Percentiles rank a stretch among this genome's conserved stretches.
Conservation (phyloP, 2,113 vertebrate species). For the Antennarius striatus region DNA sequence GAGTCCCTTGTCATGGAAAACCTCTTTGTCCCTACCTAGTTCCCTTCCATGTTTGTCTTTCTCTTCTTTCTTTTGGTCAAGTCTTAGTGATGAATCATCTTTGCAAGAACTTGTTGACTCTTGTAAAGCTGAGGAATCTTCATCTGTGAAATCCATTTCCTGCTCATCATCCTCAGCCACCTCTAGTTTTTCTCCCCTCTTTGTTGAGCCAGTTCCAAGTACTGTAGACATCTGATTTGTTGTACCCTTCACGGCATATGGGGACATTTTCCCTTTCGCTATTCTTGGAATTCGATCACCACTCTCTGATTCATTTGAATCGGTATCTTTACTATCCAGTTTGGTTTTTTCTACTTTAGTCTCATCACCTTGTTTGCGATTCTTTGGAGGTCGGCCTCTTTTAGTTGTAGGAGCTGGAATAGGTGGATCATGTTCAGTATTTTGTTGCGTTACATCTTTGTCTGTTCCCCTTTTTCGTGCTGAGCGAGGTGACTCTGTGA, state of each 20-base stretch:
- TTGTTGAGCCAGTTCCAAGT: constrained; percentile 67
- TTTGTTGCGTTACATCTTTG: constrained; percentile 78
- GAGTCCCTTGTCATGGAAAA: constrained; percentile 58
- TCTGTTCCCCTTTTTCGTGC: constrained; percentile 87
- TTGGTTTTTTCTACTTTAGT: constrained; percentile 82
- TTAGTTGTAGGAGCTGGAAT: constrained; percentile 74
- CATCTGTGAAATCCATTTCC: constrained; percentile 68
- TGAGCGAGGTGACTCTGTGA: constrained; percentile 82
- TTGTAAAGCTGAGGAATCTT: constrained; percentile 55
- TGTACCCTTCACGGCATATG: constrained; percentile 76
- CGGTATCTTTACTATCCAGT: constrained; percentile 82
- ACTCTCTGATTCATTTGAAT: constrained; percentile 84
- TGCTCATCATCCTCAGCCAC: constrained; percentile 65
- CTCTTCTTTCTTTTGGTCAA: constrained; percentile 75
- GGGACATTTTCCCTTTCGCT: constrained; percentile 75
- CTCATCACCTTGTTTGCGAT: constrained; percentile 85
- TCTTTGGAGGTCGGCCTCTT: constrained; percentile 91
- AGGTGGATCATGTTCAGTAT: constrained; percentile 73
- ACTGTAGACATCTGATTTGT: constrained; percentile 68
- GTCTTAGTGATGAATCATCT: constrained; percentile 60
- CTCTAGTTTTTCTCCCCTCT: constrained; percentile 85
- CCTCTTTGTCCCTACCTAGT: constrained; percentile 63
- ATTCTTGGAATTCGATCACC: constrained; percentile 76
- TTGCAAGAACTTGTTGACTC: constrained; percentile 58
- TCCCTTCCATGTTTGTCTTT: constrained; percentile 62